These are phyloP conservation scores for Siniperca scherzeri DNA, from an alignment of 2,797 vertebrate genomes.

Conservation along the genomic window DNA sequence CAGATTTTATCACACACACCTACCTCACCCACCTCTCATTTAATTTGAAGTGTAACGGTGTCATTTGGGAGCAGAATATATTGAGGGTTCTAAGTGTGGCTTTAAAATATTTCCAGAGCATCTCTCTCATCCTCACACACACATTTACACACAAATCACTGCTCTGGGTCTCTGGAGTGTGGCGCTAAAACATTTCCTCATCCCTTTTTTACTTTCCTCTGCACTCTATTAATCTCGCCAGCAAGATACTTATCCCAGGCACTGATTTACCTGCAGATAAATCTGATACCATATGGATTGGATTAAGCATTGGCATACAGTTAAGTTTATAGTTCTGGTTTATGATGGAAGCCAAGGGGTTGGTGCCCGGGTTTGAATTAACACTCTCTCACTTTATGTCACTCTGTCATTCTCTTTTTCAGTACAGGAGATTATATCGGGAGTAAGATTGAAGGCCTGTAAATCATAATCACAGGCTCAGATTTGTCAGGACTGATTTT, in stretches of 20 bases:
- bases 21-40: constrained; percentile 27
- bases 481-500: constrained; percentile 19
- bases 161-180: constrained; percentile 42
- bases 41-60: constrained; percentile 63
- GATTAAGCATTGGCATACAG: constrained; percentile 76
- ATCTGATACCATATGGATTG: constrained; percentile 83
- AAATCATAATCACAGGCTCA: constrained; percentile 46
- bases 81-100: constrained; percentile 65
- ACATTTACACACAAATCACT: constrained; percentile 50
- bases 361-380: constrained; percentile 55
- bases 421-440: constrained; percentile 51
- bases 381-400: constrained; percentile 31
- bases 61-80: constrained; percentile 72
- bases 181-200: constrained; percentile 75
- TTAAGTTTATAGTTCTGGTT: constrained; percentile 81
- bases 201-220: constrained; percentile 72
- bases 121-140: constrained; percentile 37
- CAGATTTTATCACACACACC: constrained; percentile 42
- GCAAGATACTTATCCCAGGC: constrained; percentile 77
- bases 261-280: constrained; percentile 85
- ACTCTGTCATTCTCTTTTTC: constrained; percentile 26
- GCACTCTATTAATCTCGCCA: constrained; percentile 82
- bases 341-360: constrained; percentile 71
- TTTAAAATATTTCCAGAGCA: constrained; percentile 65
- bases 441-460: constrained; percentile 57